Evolutionary conservation across 2,113 vertebrate genomes (phyloP).

Genomic region (Melanerpes aurifrons): DNA sequence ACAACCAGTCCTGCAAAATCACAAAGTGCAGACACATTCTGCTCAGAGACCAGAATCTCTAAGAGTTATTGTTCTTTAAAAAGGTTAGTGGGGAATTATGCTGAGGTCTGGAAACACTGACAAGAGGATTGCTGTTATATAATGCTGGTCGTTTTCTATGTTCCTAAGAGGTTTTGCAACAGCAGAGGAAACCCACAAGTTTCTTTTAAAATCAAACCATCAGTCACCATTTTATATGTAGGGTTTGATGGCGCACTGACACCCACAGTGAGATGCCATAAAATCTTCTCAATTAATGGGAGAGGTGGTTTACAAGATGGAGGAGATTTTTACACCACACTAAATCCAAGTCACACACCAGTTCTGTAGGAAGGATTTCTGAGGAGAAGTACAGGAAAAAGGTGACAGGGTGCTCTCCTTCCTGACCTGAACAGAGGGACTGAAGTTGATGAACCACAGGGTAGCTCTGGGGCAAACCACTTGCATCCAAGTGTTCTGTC

Average conservation of each 20-base stretch:
- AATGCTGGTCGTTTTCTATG: not conserved
- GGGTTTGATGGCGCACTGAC: not conserved
- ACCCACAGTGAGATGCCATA: fast-evolving
- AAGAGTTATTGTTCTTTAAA: not conserved
- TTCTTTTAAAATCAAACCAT: not conserved
- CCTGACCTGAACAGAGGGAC: not conserved
- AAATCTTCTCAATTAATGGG: not conserved
- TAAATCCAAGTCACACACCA: not conserved
- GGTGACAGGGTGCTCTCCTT: not conserved
- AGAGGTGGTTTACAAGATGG: not conserved
- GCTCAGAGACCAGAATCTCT: not conserved
- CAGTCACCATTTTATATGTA: fast-evolving
- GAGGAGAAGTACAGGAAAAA: not conserved
- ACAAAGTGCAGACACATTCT: not conserved
- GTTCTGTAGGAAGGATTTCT: not conserved
- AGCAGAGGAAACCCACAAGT: not conserved
- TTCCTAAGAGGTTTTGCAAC: not conserved
- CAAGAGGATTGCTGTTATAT: not conserved
- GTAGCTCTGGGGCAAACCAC: fast-evolving
- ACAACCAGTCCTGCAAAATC: fast-evolving
- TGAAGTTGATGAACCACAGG: not conserved
- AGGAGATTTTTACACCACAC: not conserved
- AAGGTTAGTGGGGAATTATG: not conserved
- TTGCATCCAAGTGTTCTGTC: not conserved
- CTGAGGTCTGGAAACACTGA: not conserved